A percentile compares a stretch with the other conserved stretches of the same genome.
Evolutionary conservation across 2,113 vertebrate genomes (phyloP).

Genomic region (Aplodontia rufa): DNA sequence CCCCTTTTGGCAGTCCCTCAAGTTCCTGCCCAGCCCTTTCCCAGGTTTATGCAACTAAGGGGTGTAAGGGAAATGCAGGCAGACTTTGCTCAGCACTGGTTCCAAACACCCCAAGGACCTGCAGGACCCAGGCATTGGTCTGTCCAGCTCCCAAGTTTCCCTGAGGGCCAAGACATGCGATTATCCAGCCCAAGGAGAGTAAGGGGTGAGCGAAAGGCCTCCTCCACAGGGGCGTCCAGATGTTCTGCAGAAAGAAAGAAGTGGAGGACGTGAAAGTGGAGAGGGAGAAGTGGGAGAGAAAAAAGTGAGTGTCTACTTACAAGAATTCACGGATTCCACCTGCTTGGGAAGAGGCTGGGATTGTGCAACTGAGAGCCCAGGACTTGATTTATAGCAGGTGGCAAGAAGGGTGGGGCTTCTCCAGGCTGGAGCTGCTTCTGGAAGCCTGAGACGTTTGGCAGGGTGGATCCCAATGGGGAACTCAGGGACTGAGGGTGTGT

Average conservation of each 20-base stretch:
- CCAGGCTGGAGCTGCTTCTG: neutral
- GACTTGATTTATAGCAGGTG: rapidly evolving
- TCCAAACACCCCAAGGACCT: neutral
- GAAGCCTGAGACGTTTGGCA: rapidly evolving
- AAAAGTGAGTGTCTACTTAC: neutral
- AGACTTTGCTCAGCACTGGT: rapidly evolving
- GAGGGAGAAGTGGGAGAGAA: neutral
- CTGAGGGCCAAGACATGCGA: neutral
- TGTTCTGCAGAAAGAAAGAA: neutral
- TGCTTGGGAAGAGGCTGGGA: rapidly evolving
- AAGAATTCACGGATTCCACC: rapidly evolving
- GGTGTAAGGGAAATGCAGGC: neutral
- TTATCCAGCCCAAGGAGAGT: rapidly evolving
- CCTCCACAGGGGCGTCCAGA: rapidly evolving
- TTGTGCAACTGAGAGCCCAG: rapidly evolving
- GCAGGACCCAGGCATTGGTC: neutral
- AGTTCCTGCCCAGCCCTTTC: neutral
- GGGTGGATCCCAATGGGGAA: rapidly evolving
- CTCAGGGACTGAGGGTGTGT: neutral
- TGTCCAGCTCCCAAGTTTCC: neutral
- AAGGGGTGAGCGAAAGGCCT: neutral
- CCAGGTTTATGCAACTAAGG: neutral
- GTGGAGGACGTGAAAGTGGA: neutral
- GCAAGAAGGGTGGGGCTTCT: neutral
- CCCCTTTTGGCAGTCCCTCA: neutral